Evolutionary conservation across 2,113 vertebrate species (phyloP).

Genomic region (Gadus macrocephalus): DNA sequence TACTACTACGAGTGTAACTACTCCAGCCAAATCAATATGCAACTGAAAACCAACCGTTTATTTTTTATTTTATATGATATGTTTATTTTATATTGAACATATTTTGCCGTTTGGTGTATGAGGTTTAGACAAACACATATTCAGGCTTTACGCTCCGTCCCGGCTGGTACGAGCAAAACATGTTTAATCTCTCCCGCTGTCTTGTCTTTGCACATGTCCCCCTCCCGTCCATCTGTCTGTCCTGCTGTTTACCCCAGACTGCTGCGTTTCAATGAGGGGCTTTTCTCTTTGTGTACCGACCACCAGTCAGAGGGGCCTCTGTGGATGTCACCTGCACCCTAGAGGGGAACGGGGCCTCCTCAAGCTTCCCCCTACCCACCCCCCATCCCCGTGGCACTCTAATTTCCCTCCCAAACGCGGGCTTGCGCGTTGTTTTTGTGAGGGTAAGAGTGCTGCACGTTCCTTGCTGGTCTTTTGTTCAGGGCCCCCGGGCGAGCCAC

Average conservation of each 20-base stretch:
- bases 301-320: slow-evolving; percentile 36
- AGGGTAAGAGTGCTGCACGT: background rate
- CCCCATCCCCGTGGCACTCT: slow-evolving; percentile 7
- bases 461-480: slow-evolving; percentile 28
- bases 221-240: background rate
- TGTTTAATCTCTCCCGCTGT: too few relatives aligned
- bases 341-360: slow-evolving; percentile 36
- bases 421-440: slow-evolving; percentile 12
- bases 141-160: too few relatives aligned
- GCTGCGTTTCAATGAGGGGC: slow-evolving; percentile 23
- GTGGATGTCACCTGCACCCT: slow-evolving; percentile 42
- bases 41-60: too few relatives aligned
- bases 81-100: too few relatives aligned
- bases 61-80: too few relatives aligned
- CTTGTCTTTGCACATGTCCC: too few relatives aligned
- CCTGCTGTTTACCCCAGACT: slow-evolving; percentile 24
- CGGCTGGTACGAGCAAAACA: too few relatives aligned
- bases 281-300: slow-evolving; percentile 28
- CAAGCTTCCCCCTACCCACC: slow-evolving; percentile 1
- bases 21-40: too few relatives aligned
- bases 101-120: too few relatives aligned
- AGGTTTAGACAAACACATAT: too few relatives aligned
- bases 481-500: background rate
- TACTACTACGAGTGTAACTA: too few relatives aligned
- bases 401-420: slow-evolving; percentile 18